Evolutionary conservation across 2,113 vertebrate species (phyloP).

Genomic region (Hydrochoerus hydrochaeris): DNA sequence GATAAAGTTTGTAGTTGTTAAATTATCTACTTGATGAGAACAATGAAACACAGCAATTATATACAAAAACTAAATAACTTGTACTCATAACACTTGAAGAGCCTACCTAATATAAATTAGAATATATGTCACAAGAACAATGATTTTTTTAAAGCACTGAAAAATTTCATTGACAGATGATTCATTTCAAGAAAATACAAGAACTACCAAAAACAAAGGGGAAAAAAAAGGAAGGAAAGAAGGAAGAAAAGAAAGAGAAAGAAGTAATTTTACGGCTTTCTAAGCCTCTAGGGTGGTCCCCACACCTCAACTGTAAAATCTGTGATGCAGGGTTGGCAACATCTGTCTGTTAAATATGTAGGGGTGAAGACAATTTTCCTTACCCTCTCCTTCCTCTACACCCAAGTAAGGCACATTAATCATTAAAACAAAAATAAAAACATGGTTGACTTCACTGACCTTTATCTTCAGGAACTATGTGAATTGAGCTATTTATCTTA

Average conservation of each 20-base stretch:
- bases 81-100: constrained; percentile 31
- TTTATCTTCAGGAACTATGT: constrained; percentile 43
- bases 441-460: background rate
- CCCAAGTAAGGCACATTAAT: constrained; percentile 7
- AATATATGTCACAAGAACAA: background rate
- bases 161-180: constrained; percentile 32
- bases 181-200: background rate
- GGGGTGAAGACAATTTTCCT: background rate
- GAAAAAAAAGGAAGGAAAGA: background rate
- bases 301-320: background rate
- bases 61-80: background rate
- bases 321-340: background rate
- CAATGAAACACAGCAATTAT: constrained; percentile 44
- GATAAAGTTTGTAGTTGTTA: background rate
- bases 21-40: constrained; percentile 22
- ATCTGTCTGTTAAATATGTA: background rate
- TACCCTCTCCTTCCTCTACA: background rate
- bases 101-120: background rate
- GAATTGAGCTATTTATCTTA: constrained; percentile 20
- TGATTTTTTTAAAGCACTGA: background rate
- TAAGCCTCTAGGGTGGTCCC: background rate
- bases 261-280: background rate
- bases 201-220: background rate
- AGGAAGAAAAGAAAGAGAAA: background rate
- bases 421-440: background rate